These are phyloP conservation scores for Sesamia inferens DNA, from an alignment of 2,888 invertebrate genomes.

Conservation along the genomic window DNA sequence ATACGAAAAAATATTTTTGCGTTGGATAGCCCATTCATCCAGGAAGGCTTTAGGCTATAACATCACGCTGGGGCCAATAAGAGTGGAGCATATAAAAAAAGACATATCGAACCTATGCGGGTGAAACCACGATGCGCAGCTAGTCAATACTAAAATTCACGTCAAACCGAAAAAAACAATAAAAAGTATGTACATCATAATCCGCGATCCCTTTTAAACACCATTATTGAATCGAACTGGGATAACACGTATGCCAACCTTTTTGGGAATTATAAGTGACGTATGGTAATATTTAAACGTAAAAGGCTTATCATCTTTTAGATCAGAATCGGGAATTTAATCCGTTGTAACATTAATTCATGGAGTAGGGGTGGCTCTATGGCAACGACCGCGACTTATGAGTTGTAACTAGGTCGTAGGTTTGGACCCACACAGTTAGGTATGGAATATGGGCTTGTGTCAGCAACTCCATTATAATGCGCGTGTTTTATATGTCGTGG, in stretches of 20 bases:
- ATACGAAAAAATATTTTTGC: too few species aligned
- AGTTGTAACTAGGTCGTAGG: neutral
- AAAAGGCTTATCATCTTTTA: constrained; percentile 34
- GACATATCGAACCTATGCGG: too few species aligned
- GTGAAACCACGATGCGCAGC: too few species aligned
- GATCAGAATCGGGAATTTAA: constrained; percentile 16
- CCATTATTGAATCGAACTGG: constrained; percentile 21
- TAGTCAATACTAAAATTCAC: too few species aligned
- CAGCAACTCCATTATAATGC: too few species aligned
- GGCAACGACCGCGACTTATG: neutral
- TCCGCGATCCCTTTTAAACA: constrained; percentile 23
- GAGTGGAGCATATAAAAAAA: too few species aligned
- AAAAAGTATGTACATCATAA: neutral
- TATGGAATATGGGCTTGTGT: too few species aligned
- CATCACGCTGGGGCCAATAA: too few species aligned
- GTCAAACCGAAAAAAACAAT: neutral
- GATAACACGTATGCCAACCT: constrained; percentile 34
- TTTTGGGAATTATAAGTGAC: constrained; percentile 43
- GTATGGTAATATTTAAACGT: constrained; percentile 46
- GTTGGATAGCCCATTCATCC: too few species aligned
- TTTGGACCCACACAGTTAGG: neutral
- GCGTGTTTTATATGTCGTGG: too few species aligned
- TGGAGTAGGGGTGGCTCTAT: neutral
- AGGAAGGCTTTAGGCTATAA: too few species aligned
- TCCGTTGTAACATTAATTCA: constrained; percentile 23